phyloP scores from a whole-genome alignment of 2,888 invertebrate species.

The Gortyna flavago region DNA sequence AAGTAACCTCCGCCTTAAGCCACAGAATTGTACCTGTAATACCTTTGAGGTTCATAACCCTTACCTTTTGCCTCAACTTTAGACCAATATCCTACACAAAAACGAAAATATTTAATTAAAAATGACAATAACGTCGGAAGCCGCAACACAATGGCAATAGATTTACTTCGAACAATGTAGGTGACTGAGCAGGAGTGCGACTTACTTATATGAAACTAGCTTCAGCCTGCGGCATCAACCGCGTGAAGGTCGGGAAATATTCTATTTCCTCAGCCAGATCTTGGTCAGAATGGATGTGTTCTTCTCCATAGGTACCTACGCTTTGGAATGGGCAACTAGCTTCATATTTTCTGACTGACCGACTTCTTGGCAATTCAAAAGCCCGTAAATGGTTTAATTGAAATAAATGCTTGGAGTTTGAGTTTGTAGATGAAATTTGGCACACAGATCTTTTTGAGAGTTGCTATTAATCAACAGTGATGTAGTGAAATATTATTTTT shows the following conservation, averaged over 20 bases:
- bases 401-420: too few relatives aligned
- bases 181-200: not conserved
- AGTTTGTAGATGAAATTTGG: too few relatives aligned
- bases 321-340: too few relatives aligned
- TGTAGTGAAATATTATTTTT: not conserved
- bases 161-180: constrained; percentile 6
- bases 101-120: constrained; percentile 27
- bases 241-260: not conserved
- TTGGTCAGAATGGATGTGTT: too few relatives aligned
- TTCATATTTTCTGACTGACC: too few relatives aligned
- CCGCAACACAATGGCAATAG: constrained; percentile 30
- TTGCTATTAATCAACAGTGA: not conserved
- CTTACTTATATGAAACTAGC: not conserved
- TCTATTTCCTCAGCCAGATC: too few relatives aligned
- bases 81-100: not conserved
- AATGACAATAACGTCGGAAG: constrained; percentile 18
- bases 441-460: not conserved
- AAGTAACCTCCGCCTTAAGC: too few relatives aligned
- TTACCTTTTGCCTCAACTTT: not conserved
- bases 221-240: not conserved
- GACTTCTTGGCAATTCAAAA: too few relatives aligned
- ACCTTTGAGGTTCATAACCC: too few relatives aligned
- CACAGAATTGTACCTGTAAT: too few relatives aligned
- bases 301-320: too few relatives aligned
- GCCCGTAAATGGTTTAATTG: too few relatives aligned